Conservation (phyloP, 2,113 vertebrate species). For the Oxyruncus cristatus region DNA sequence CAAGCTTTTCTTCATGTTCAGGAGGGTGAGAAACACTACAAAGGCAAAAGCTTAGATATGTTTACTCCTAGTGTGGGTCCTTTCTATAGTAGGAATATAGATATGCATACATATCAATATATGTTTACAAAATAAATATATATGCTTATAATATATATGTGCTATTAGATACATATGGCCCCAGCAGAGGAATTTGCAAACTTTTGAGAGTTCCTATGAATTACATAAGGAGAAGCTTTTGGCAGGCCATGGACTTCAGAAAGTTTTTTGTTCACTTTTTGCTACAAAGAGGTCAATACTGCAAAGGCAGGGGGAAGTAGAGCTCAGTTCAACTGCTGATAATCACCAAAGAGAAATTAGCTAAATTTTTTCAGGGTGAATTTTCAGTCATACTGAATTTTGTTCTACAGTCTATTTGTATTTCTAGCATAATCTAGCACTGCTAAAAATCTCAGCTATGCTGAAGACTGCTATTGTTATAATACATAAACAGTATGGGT, state of each 20-base stretch:
- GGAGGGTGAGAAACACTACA: not conserved
- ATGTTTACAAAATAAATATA: not conserved
- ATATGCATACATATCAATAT: not conserved
- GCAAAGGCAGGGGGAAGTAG: not conserved
- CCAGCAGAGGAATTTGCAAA: not conserved
- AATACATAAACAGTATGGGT: slow-evolving; percentile 70
- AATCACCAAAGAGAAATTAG: not conserved
- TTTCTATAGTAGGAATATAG: not conserved
- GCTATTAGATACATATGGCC: not conserved
- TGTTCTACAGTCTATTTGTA: not conserved
- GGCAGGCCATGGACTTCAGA: not conserved
- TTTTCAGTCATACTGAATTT: not conserved
- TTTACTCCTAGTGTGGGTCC: not conserved
- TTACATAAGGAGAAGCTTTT: not conserved
- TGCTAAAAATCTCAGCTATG: slow-evolving; percentile 20
- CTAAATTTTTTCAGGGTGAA: not conserved
- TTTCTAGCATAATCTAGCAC: slow-evolving; percentile 26
- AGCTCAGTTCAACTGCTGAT: not conserved
- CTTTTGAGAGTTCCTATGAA: not conserved
- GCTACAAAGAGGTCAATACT: not conserved
- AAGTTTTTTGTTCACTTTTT: not conserved
- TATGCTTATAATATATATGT: not conserved
- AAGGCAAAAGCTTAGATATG: not conserved
- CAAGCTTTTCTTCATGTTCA: not conserved
- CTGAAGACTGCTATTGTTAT: slow-evolving; percentile 63